Base-by-base conservation (phyloP, 2,888 invertebrate species). In the Stratiomys singularior region DNA sequence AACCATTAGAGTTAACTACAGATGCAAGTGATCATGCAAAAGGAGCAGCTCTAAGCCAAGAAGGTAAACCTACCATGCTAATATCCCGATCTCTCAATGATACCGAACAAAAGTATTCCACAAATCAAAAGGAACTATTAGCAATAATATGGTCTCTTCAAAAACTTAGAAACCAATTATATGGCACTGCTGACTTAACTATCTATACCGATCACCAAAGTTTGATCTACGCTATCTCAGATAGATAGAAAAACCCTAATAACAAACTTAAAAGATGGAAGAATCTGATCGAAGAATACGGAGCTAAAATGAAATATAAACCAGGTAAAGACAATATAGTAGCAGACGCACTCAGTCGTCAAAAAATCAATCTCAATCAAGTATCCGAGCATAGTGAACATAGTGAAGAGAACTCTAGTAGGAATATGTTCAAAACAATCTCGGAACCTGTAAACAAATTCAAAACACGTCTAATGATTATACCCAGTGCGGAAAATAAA, bases 321-420 rank as follows among this genome's bases (percentile, higher is more conserved):
- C 85, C 85, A 0, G 88, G 88, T 0, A 83, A 81, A 28, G 80
- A 79, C 0, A 86, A 88, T 78, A 81, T 83, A 15, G 81, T 86
- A 2, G 81, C 81, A 9, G 81, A 81, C 18, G 64, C 64, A 15
- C 30, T 64, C 0, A 30, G 1, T 7, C 15, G 30, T 2, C 30
- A 30, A 64, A 30, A 64, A n/a, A 27, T 30, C 0, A 30, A 64
- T 2, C 7, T 30, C 0, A 52, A 52, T 52, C 15, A 9, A n/a
- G 4, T 52, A 4, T n/a, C 52, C 3, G 52, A 52, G 18, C 15
- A 52, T 52, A 52, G 52, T 13, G 52, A 52, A 15, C 52, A n/a
- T 15, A 52, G 4, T 13, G n/a, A 52, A 52, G 52, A 52, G 15
- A 52, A 15, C 52, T 52, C 52, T 52, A 52, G n/a, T 4, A 52